A percentile compares a stretch with the other conserved stretches of the same genome.
These are phyloP conservation scores for Mastigias papua DNA, from an alignment of 30 jellyfish, hydroid and myxozoan genomes.

Conservation along the genomic window DNA sequence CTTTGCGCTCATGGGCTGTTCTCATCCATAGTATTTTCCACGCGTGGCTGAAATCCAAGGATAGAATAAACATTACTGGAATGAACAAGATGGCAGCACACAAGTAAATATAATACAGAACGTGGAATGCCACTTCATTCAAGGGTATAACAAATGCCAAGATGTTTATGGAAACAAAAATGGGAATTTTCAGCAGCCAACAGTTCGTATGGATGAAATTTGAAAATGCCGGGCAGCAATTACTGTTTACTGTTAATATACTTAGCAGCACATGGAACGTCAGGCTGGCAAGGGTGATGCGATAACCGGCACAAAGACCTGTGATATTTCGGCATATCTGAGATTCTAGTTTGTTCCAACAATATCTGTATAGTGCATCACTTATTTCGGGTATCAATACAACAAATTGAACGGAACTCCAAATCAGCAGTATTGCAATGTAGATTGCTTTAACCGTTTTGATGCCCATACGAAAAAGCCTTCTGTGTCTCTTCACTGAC, in stretches of 20 bases:
- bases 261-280: slow-evolving; percentile 63
- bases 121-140: slow-evolving; percentile 47
- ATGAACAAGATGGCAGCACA: slow-evolving; percentile 62
- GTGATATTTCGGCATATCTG: slow-evolving; percentile 63
- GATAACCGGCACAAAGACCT: slow-evolving; percentile 92
- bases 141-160: slow-evolving; percentile 75
- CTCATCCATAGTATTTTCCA: slow-evolving; percentile 89
- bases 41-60: slow-evolving; percentile 85
- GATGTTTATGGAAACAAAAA: slow-evolving; percentile 65
- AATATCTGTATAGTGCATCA: slow-evolving; percentile 28
- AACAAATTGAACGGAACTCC: slow-evolving; percentile 65
- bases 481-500: neutral
- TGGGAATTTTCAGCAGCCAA: slow-evolving; percentile 79
- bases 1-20: slow-evolving; percentile 74
- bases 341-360: slow-evolving; percentile 66
- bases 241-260: slow-evolving; percentile 41
- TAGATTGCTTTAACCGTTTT: slow-evolving; percentile 38
- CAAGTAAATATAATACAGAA: slow-evolving; percentile 66
- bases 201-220: slow-evolving; percentile 65
- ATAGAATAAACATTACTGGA: slow-evolving; percentile 57
- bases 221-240: slow-evolving; percentile 59
- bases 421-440: slow-evolving; percentile 28
- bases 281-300: slow-evolving; percentile 69
- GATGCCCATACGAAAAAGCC: slow-evolving; percentile 58
- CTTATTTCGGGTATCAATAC: slow-evolving; percentile 78